phyloP scores from a whole-genome alignment of 1,140 invertebrate species.

The Papilio polyxenes region DNA sequence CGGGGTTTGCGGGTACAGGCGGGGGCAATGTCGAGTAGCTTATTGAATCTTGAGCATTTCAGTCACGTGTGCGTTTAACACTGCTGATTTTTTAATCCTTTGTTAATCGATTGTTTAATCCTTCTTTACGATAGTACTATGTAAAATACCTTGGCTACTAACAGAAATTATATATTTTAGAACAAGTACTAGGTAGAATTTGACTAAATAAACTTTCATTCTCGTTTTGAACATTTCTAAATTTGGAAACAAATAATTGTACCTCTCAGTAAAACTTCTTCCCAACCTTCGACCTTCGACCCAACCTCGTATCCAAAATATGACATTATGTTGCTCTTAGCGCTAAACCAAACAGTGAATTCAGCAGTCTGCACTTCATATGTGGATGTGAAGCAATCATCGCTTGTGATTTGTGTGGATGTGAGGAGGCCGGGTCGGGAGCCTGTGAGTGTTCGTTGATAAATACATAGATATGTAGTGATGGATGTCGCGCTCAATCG shows the following conservation, averaged over 20 bases:
- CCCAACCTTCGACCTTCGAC: not conserved
- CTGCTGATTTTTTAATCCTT: too few species aligned
- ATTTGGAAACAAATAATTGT: too few species aligned
- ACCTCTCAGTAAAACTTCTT: not conserved
- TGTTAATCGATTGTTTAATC: too few species aligned
- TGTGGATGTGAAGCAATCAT: not conserved
- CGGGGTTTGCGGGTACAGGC: too few species aligned
- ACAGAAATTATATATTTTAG: not conserved
- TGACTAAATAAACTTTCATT: not conserved
- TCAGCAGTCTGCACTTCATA: not conserved
- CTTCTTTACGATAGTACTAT: not conserved
- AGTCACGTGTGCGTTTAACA: not conserved
- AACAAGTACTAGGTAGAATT: not conserved
- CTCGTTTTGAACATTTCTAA: too few species aligned
- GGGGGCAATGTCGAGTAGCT: not conserved
- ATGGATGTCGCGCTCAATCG: not conserved
- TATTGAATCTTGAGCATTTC: constrained; percentile 1
- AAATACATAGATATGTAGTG: not conserved
- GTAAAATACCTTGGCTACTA: not conserved
- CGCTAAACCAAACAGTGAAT: not conserved
- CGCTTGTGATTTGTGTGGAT: not conserved
- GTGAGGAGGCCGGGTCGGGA: not conserved
- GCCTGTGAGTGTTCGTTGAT: not conserved
- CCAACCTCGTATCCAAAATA: not conserved
- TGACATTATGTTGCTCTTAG: not conserved